Evolutionary conservation across 2,888 invertebrate genomes (phyloP).

Genomic region (Cordilura impudica): DNA sequence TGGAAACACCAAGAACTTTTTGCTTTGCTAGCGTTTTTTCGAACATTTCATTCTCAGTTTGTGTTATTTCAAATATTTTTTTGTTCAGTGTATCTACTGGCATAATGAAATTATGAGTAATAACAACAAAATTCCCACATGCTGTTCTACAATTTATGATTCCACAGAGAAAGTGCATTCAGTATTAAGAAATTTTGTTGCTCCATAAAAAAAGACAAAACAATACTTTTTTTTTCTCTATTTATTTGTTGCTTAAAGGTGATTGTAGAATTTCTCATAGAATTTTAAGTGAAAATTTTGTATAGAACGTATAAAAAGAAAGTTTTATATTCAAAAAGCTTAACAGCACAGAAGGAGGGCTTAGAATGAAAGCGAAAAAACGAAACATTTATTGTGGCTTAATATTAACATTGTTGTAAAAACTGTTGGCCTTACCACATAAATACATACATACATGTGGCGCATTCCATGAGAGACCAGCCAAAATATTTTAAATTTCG

Average conservation of each 20-base stretch:
- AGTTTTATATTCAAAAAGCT: conserved; percentile 30
- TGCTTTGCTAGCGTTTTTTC: too few relatives aligned
- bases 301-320: neutral
- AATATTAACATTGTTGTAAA: conserved; percentile 36
- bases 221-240: neutral
- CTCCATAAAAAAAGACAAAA: neutral
- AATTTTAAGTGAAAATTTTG: neutral
- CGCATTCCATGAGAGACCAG: too few relatives aligned
- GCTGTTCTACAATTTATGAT: conserved; percentile 42
- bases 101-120: conserved; percentile 15
- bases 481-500: too few relatives aligned
- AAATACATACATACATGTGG: too few relatives aligned
- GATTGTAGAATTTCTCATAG: neutral
- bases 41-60: too few relatives aligned
- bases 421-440: conserved; percentile 8
- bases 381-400: conserved; percentile 36
- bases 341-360: conserved; percentile 2
- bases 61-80: too few relatives aligned
- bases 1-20: too few relatives aligned
- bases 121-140: conserved; percentile 45
- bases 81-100: too few relatives aligned
- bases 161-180: conserved; percentile 33
- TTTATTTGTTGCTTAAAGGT: conserved; percentile 1
- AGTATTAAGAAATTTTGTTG: conserved; percentile 10
- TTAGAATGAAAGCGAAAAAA: conserved; percentile 11